These are phyloP conservation scores for Cyclophora albipunctata DNA, from an alignment of 2,888 invertebrate species.

Conservation along the genomic window DNA sequence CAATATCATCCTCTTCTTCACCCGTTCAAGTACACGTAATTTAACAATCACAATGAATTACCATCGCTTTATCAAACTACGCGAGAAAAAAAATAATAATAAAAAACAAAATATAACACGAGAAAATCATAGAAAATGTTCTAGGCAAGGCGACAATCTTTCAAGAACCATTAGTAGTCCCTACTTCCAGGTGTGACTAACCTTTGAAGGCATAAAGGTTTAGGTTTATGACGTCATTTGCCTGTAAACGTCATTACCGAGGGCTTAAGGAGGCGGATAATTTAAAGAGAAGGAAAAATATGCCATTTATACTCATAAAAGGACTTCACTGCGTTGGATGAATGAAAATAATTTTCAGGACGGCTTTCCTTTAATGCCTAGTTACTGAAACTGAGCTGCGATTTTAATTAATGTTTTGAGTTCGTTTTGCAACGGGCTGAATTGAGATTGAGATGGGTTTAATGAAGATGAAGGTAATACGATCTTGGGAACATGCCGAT, in stretches of 20 bases:
- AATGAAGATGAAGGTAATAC: no score
- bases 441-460: no score
- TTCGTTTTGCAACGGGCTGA: no score
- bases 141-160: no score
- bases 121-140: no score
- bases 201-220: slow-evolving; percentile 40
- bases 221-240: slow-evolving; percentile 53
- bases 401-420: slow-evolving; percentile 2
- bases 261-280: slow-evolving; percentile 43
- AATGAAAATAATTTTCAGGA: slow-evolving; percentile 1
- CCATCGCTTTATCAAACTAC: no score
- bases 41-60: no score
- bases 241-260: slow-evolving; percentile 51
- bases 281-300: slow-evolving; percentile 45
- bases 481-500: no score
- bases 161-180: slow-evolving; percentile 20
- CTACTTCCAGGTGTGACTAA: slow-evolving; percentile 29
- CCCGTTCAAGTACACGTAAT: no score
- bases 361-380: slow-evolving; percentile 6
- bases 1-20: no score
- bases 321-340: slow-evolving; percentile 10
- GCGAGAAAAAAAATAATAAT: no score
- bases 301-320: slow-evolving; percentile 38
- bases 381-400: slow-evolving; percentile 1
- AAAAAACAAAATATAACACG: no score